A percentile compares a stretch with the other conserved stretches of the same genome.
Evolutionary conservation across 2,113 vertebrate species (phyloP).

Genomic region (Pagrus major): DNA sequence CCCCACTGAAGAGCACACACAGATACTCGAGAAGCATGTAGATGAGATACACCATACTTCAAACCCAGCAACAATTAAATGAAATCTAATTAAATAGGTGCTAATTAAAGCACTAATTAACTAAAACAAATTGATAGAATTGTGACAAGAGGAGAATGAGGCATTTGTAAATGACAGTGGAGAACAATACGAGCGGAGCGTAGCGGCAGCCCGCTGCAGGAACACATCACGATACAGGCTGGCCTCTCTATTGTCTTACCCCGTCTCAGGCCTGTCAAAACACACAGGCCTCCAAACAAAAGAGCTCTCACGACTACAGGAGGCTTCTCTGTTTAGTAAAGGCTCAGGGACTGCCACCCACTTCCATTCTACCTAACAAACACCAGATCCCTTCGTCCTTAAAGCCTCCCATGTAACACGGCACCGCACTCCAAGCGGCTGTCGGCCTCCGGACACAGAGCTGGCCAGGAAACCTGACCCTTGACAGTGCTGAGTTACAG

Average conservation of each 20-base stretch:
- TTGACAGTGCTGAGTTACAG: constrained; percentile 8
- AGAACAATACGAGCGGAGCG: constrained; percentile 12
- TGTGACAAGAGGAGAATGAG: constrained; percentile 46
- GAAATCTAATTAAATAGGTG: constrained; percentile 49
- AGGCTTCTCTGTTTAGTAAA: constrained; percentile 45
- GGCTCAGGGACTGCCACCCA: constrained; percentile 46
- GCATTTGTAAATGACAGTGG: constrained; percentile 29
- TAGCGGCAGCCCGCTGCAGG: constrained; percentile 18
- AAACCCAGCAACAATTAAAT: constrained; percentile 45
- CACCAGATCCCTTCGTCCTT: constrained; percentile 38
- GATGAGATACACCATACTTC: constrained; percentile 10
- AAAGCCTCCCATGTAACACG: constrained; percentile 30
- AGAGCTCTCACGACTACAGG: constrained; percentile 36
- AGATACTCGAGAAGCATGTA: constrained; percentile 4
- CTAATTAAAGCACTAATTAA: constrained; percentile 63
- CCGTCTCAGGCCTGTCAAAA: constrained; percentile 74
- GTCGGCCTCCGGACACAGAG: constrained; percentile 19
- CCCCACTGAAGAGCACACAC: background rate
- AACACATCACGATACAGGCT: constrained; percentile 17
- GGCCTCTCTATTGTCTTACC: constrained; percentile 54
- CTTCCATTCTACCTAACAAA: constrained; percentile 39
- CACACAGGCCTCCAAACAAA: constrained; percentile 62
- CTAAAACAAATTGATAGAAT: constrained; percentile 49
- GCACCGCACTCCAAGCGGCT: constrained; percentile 7
- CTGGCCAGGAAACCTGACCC: constrained; percentile 28